These are phyloP conservation scores for Amphipoea lucens DNA, from an alignment of 2,888 invertebrate species.

Conservation along the genomic window DNA sequence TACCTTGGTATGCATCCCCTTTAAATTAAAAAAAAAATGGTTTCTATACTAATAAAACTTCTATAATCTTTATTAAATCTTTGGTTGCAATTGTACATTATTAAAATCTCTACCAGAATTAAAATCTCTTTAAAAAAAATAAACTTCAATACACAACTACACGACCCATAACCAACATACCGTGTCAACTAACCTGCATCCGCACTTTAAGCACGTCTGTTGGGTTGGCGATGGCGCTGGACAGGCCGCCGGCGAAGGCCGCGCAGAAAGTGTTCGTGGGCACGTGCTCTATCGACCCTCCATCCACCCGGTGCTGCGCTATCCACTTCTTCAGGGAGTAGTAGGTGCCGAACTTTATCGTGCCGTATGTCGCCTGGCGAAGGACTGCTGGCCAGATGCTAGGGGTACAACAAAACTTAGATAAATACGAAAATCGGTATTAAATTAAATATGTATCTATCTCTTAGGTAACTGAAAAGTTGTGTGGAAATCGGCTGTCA, in stretches of 20 bases:
- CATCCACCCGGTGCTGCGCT: constrained; percentile 88
- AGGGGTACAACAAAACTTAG: constrained; percentile 39
- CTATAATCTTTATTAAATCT: not conserved
- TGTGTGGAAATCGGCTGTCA: not conserved
- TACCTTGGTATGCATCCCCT: no score
- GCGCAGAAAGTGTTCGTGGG: constrained; percentile 95
- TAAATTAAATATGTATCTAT: not conserved
- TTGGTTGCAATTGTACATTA: not conserved
- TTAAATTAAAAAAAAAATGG: no score
- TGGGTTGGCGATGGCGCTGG: constrained; percentile 98
- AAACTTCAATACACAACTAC: not conserved
- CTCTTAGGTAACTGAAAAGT: not conserved
- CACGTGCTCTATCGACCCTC: constrained; percentile 90
- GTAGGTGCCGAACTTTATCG: constrained; percentile 98
- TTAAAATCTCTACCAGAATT: not conserved
- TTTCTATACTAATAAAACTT: no score
- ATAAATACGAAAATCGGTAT: not conserved
- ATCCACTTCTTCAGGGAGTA: constrained; percentile 95
- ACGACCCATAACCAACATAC: constrained; percentile 19
- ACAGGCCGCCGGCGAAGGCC: constrained; percentile 95
- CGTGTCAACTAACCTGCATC: constrained; percentile 93
- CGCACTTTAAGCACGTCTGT: constrained; percentile 99
- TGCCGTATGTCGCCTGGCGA: constrained; percentile 98
- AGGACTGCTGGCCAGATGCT: constrained; percentile 98
- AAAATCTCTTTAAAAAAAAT: not conserved